Evolutionary conservation across 1,140 invertebrate genomes (phyloP).

Genomic region (Drosophila jambulina): DNA sequence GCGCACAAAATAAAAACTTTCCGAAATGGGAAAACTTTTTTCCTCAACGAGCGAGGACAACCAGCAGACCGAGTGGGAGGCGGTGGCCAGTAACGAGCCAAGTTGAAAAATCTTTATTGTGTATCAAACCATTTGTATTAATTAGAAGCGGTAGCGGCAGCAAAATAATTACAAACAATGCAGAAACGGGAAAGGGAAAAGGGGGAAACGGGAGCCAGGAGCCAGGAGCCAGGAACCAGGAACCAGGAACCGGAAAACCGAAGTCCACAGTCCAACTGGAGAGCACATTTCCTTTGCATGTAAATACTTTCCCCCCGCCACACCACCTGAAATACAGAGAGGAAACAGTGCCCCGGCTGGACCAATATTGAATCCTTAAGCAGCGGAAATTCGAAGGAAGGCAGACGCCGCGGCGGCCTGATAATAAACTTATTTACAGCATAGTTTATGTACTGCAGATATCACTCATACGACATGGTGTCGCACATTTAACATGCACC

Average conservation of each 20-base stretch:
- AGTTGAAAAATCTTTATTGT: conserved; percentile 84
- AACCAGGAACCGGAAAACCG: conserved; percentile 4
- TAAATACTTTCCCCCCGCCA: background rate
- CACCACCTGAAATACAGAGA: background rate
- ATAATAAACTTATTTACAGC: conserved; percentile 82
- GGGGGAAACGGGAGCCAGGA: too few species aligned
- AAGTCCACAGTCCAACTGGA: conserved; percentile 6
- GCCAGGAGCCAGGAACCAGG: too few species aligned
- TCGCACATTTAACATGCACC: conserved; percentile 75
- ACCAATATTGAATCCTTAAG: conserved; percentile 21
- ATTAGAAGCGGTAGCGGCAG: conserved; percentile 74
- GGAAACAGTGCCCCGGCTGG: background rate
- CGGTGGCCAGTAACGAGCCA: conserved; percentile 70
- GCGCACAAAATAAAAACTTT: conserved; percentile 76
- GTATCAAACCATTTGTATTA: conserved; percentile 84
- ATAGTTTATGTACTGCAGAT: conserved; percentile 74
- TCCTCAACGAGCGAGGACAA: conserved; percentile 61
- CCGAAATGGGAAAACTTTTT: conserved; percentile 82
- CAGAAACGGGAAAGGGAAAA: conserved; percentile 1
- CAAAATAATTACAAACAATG: conserved; percentile 80
- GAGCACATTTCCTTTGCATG: conserved; percentile 32
- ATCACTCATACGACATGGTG: conserved; percentile 80
- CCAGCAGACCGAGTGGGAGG: conserved; percentile 8
- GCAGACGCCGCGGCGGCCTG: conserved; percentile 2
- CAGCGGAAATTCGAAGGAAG: conserved; percentile 20